Evolutionary conservation across 2,797 vertebrate genomes (phyloP), one percentile per base, ranked within the genome.

Genomic region (Pseudotriccus pelzelni): DNA sequence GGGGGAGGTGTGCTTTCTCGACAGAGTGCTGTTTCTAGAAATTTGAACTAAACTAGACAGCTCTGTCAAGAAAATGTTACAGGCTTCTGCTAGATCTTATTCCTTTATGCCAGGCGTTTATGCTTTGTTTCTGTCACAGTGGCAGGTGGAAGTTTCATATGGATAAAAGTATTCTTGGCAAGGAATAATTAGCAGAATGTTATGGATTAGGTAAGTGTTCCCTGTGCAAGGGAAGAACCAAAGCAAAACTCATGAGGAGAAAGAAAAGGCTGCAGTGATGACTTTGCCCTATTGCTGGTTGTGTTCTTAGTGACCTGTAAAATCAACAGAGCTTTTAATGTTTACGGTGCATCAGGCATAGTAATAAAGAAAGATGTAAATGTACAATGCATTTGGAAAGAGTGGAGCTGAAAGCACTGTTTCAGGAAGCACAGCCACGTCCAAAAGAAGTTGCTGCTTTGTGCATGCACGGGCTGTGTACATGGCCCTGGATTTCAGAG

Each of bases 271-370:
- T 47, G 36, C 47, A 62, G 75, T n/a, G 13, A 34, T 46, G 32
- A 34, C 47, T 84, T 73, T 19, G 23, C 41, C 49, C n/a, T 69
- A 12, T 59, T 90, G 79, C 64, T n/a, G 17, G 7, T 72, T 69
- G 21, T 68, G 43, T 69, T 74, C 69, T 95, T 93, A 79, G 58
- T 84, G 67, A 55, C 34, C 72, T 95, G 59, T 83, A 96, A 84
- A 93, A 75, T 43, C n/a, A 68, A 52, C 43, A 44, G 21, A 32
- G 63, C 74, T 94, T 91, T 84, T n/a, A 67, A 36, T 77, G 37
- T 92, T 93, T 89, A 69, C 32, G 39, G 63, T 85, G 77, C 67
- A 78, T 85, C 28, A 49, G 87, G 52, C 30, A 37, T 43, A 47
- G 84, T 68, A 73, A 72, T 53, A 53, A 66, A 55, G 39, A 86